phyloP scores from a whole-genome alignment of 2,888 invertebrate species.

The Ormyrus nitidulus region DNA sequence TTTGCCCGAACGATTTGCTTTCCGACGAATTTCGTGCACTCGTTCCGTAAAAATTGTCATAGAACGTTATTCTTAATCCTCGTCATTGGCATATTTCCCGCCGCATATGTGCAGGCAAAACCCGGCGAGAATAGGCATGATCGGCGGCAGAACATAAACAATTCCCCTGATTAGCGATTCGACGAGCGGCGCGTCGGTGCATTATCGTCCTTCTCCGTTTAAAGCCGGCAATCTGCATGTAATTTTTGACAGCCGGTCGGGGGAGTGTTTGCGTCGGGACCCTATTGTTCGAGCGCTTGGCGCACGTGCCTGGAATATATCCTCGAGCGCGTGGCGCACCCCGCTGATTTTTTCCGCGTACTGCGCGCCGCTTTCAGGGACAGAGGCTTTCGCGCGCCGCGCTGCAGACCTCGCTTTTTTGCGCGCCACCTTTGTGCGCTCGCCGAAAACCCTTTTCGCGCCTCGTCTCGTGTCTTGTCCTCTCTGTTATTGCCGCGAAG shows the following conservation, averaged over 20 bases:
- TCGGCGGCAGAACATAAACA: not conserved
- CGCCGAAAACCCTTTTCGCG: constrained; percentile 34
- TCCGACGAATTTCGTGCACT: no score
- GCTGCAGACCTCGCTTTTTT: no score
- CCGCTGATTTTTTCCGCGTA: not conserved
- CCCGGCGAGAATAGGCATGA: no score
- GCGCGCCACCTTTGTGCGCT: no score
- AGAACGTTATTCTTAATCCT: no score
- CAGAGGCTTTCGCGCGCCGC: no score
- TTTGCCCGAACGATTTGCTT: no score
- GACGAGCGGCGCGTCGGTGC: not conserved
- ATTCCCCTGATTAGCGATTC: constrained; percentile 27
- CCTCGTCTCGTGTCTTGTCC: not conserved
- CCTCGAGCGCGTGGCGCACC: not conserved
- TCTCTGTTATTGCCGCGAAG: not conserved
- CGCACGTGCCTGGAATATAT: constrained; percentile 26
- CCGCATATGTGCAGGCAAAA: no score
- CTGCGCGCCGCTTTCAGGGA: no score
- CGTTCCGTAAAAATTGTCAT: no score
- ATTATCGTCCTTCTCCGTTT: constrained; percentile 1
- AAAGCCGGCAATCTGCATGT: constrained; percentile 30
- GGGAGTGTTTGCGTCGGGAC: not conserved
- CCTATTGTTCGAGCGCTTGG: constrained; percentile 14
- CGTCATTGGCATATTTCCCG: no score
- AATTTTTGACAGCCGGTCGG: constrained; percentile 22